Conservation (phyloP, 2,113 vertebrate genomes). For the Amphilophus citrinellus region DNA sequence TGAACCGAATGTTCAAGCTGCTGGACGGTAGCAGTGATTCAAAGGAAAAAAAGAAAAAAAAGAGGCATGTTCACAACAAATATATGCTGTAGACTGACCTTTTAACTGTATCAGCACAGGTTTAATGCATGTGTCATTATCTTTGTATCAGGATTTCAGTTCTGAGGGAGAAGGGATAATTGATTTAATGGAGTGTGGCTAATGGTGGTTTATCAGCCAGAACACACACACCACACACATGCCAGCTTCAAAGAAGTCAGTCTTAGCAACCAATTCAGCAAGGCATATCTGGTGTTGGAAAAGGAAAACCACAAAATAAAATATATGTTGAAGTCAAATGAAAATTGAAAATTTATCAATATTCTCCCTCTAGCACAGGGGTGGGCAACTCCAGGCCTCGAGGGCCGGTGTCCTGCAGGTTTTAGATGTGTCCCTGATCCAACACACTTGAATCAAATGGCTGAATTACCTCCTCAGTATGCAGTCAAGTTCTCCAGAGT, state of each 20-base stretch:
- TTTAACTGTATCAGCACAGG: constrained; percentile 37
- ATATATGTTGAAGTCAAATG: too few species aligned
- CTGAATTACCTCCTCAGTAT: too few species aligned
- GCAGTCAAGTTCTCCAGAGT: too few species aligned
- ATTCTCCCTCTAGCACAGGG: too few species aligned
- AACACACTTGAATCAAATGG: too few species aligned
- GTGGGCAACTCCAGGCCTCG: too few species aligned
- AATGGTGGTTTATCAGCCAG: constrained; percentile 37
- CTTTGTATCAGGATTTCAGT: background rate
- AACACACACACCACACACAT: constrained; percentile 17
- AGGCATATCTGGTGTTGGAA: background rate
- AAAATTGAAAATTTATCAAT: too few species aligned
- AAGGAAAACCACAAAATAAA: background rate
- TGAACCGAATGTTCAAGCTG: constrained; percentile 5
- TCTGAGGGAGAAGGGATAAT: constrained; percentile 13
- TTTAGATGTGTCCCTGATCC: too few species aligned
- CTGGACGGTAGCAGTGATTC: background rate
- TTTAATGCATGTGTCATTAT: background rate
- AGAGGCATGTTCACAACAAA: background rate
- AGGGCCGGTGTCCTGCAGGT: too few species aligned
- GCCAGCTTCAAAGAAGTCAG: background rate
- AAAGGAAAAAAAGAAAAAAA: background rate
- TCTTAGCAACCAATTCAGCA: constrained; percentile 46
- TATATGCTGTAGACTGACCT: constrained; percentile 14
- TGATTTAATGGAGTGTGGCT: constrained; percentile 42